Percentiles rank a stretch among this genome's conserved stretches.
These are phyloP conservation scores for Pomacea canaliculata DNA, from an alignment of 2,888 invertebrate genomes.

Conservation along the genomic window DNA sequence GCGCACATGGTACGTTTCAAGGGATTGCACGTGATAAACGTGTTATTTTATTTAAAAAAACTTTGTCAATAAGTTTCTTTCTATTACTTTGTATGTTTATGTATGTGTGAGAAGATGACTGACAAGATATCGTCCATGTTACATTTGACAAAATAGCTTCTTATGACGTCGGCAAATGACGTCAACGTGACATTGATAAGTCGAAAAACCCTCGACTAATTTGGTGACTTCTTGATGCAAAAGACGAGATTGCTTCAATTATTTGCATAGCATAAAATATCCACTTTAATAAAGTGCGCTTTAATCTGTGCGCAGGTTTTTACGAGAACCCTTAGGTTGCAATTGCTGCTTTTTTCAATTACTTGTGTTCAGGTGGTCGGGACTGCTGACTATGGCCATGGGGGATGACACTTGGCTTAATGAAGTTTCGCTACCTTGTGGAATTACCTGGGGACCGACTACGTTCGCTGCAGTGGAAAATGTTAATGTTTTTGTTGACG, in stretches of 20 bases:
- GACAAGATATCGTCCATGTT: too few relatives aligned
- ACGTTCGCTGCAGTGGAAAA: slow-evolving; percentile 83
- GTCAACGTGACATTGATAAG: too few relatives aligned
- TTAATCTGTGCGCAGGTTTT: too few relatives aligned
- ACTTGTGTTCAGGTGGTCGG: slow-evolving; percentile 68
- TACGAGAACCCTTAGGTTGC: too few relatives aligned
- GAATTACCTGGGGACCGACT: slow-evolving; percentile 79
- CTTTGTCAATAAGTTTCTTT: background rate
- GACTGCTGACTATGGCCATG: slow-evolving; percentile 87
- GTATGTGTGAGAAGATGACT: too few relatives aligned
- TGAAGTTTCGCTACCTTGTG: slow-evolving; percentile 86
- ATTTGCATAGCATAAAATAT: too few relatives aligned
- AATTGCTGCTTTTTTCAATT: background rate
- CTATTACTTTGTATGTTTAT: background rate
- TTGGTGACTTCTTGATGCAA: too few relatives aligned
- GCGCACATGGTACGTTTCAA: slow-evolving; percentile 65
- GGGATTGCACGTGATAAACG: background rate
- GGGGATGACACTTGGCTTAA: slow-evolving; percentile 92
- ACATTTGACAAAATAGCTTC: too few relatives aligned
- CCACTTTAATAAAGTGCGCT: too few relatives aligned
- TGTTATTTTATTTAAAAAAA: background rate
- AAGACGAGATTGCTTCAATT: too few relatives aligned
- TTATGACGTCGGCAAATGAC: too few relatives aligned
- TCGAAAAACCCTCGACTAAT: too few relatives aligned
- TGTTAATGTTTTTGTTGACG: slow-evolving; percentile 74